Percentiles rank a stretch among this genome's conserved stretches.
Evolutionary conservation across 1,140 invertebrate species (phyloP).

Genomic region (Drosophila sulfurigaster): DNA sequence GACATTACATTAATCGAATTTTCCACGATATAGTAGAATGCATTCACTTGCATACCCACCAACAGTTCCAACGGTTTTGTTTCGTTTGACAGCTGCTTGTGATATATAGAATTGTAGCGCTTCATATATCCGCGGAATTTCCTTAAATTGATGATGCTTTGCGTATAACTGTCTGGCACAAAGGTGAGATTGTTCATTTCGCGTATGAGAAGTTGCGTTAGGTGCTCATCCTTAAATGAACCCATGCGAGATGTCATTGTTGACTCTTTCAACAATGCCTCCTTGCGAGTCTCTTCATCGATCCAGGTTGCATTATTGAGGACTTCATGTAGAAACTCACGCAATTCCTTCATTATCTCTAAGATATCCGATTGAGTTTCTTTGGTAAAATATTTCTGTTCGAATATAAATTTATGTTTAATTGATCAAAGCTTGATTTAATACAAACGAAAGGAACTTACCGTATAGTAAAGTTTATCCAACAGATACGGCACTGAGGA

Average conservation of each 20-base stretch:
- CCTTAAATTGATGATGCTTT: conserved; percentile 56
- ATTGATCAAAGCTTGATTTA: conserved; percentile 46
- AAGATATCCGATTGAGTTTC: conserved; percentile 43
- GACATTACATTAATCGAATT: conserved; percentile 86
- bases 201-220: conserved; percentile 47
- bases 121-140: conserved; percentile 33
- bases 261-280: conserved; percentile 87
- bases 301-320: conserved; percentile 90
- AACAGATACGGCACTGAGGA: conserved; percentile 48
- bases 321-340: conserved; percentile 86
- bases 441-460: conserved; percentile 78
- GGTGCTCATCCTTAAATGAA: conserved; percentile 86
- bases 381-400: conserved; percentile 62
- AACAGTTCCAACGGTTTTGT: conserved; percentile 72
- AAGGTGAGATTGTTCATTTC: conserved; percentile 55
- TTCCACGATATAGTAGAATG: conserved; percentile 78
- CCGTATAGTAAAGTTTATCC: conserved; percentile 58
- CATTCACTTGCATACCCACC: conserved; percentile 71
- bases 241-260: conserved; percentile 87
- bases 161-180: conserved; percentile 39
- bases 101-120: conserved; percentile 62
- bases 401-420: not conserved
- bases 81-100: conserved; percentile 28
- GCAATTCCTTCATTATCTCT: conserved; percentile 85
- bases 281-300: conserved; percentile 87